Percentiles rank a stretch among this genome's conserved stretches.
phyloP scores from a whole-genome alignment of 2,888 invertebrate genomes.

The Pachydiplax longipennis region DNA sequence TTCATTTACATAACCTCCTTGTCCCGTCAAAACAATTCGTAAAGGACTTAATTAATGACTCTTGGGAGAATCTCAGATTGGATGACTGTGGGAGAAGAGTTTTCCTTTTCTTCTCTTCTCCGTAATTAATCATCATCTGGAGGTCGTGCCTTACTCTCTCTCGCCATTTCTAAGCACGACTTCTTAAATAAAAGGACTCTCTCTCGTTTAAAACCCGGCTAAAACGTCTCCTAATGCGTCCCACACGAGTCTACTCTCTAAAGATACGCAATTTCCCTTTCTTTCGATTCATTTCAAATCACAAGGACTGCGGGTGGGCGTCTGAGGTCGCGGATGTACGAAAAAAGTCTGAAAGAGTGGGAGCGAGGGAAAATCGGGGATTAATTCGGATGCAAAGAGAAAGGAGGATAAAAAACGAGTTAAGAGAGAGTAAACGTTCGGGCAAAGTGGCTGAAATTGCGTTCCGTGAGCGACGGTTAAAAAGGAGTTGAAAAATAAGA shows the following conservation, averaged over 20 bases:
- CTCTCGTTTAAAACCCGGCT: neutral
- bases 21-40: neutral
- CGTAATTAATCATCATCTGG: neutral
- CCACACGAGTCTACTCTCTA: neutral
- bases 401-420: neutral
- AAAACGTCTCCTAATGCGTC: neutral
- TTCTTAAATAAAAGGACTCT: neutral
- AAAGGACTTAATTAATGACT: too few relatives aligned
- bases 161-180: neutral
- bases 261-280: neutral
- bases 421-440: neutral
- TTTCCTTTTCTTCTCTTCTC: neutral
- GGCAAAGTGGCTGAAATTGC: neutral
- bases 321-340: too few relatives aligned
- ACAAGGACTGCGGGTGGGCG: neutral
- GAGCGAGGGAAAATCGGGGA: neutral
- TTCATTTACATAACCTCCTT: neutral
- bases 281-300: neutral
- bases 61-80: too few relatives aligned
- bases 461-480: neutral
- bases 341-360: neutral
- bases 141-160: neutral
- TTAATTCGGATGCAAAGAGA: neutral
- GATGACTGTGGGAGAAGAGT: neutral
- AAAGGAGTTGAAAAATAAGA: neutral